Evolutionary conservation across 2,888 invertebrate genomes (phyloP).

Genomic region (Chesias legatella): DNA sequence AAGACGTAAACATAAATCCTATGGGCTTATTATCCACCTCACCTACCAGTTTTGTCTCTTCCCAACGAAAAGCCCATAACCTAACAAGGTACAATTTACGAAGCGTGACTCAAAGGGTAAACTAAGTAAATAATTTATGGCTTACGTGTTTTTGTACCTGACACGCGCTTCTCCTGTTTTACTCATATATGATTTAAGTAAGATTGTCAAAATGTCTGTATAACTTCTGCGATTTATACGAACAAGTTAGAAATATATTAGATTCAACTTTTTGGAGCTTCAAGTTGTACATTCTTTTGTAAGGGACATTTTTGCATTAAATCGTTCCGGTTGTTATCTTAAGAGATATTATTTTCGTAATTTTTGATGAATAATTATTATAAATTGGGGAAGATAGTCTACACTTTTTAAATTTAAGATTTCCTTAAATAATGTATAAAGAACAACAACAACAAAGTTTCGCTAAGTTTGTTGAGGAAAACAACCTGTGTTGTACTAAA

Average conservation of each 20-base stretch:
- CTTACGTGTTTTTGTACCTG: constrained; percentile 31
- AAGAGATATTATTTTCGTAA: no score
- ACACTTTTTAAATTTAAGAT: no score
- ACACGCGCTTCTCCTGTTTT: constrained; percentile 28
- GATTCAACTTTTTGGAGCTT: constrained; percentile 6
- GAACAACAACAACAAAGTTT: no score
- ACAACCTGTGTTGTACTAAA: no score
- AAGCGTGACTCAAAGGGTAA: constrained; percentile 24
- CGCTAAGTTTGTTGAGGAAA: no score
- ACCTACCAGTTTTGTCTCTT: constrained; percentile 8
- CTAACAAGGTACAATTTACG: constrained; percentile 21
- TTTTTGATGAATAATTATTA: no score
- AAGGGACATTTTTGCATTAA: background rate
- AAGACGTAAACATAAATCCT: constrained; percentile 5
- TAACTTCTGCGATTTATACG: constrained; percentile 11
- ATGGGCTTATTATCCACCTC: background rate
- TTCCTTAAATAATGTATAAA: no score
- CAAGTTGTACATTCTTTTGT: constrained; percentile 6
- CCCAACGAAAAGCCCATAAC: constrained; percentile 4
- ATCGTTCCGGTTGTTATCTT: background rate
- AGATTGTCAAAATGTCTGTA: constrained; percentile 12
- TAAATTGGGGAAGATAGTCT: no score
- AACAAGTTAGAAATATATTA: constrained; percentile 1
- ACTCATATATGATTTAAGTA: constrained; percentile 9
- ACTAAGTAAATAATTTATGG: constrained; percentile 28